These are phyloP conservation scores for Corythornis cristatus DNA, from an alignment of 2,113 vertebrate species.

Conservation along the genomic window DNA sequence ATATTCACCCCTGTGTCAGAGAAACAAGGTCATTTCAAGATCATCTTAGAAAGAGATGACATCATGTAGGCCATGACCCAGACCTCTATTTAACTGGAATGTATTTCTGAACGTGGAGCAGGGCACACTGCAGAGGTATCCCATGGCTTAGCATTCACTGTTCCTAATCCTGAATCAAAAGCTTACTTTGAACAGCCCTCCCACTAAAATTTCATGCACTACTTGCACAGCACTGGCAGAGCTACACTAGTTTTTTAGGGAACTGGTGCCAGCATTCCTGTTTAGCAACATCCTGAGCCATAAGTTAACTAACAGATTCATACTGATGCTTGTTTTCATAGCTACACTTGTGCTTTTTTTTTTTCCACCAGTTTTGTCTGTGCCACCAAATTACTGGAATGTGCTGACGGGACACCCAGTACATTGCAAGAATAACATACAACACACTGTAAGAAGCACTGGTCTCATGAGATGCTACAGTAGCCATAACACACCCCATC, in stretches of 20 bases:
- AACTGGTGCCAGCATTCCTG: slow-evolving; percentile 23
- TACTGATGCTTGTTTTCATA: slow-evolving; percentile 12
- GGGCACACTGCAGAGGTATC: background rate
- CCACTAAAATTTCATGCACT: slow-evolving; percentile 55
- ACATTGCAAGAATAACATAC: background rate
- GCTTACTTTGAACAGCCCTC: slow-evolving; percentile 25
- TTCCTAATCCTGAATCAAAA: slow-evolving; percentile 52
- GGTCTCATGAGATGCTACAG: background rate
- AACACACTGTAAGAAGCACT: background rate
- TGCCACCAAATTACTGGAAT: slow-evolving; percentile 5
- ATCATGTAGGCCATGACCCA: slow-evolving; percentile 6
- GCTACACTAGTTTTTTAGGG: slow-evolving; percentile 4
- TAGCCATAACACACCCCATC: background rate
- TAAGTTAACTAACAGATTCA: slow-evolving; percentile 38
- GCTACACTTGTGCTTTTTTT: background rate
- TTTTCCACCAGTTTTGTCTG: background rate
- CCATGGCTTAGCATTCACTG: slow-evolving; percentile 14
- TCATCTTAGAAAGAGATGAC: background rate
- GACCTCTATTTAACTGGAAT: background rate
- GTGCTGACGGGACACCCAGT: background rate
- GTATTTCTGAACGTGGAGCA: background rate
- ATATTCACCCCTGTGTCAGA: background rate
- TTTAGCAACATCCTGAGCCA: slow-evolving; percentile 22
- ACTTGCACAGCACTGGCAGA: slow-evolving; percentile 32
- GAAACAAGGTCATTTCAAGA: slow-evolving; percentile 12